Evolutionary conservation across 2,888 invertebrate species (phyloP).

Genomic region (Drosophila leonis): DNA sequence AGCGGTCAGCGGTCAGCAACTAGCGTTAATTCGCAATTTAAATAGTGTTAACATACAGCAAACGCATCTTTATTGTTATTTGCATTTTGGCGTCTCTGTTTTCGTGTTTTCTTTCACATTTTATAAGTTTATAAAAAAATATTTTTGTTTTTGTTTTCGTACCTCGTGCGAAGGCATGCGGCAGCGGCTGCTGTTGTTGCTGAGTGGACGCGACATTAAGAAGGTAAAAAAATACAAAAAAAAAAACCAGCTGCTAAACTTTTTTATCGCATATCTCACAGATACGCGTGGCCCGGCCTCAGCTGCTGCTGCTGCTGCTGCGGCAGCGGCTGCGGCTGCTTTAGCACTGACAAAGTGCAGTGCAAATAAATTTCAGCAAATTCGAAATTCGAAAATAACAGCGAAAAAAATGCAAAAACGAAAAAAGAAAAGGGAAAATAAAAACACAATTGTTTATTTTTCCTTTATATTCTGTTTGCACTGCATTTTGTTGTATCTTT

Average conservation of each 20-base stretch:
- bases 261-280: constrained; percentile 59
- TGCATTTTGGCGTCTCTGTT: constrained; percentile 34
- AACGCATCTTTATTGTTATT: constrained; percentile 61
- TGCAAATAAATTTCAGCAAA: constrained; percentile 53
- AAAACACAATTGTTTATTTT: constrained; percentile 19
- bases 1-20: constrained; percentile 32
- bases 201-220: constrained; percentile 28
- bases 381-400: constrained; percentile 60
- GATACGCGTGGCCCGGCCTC: constrained; percentile 36
- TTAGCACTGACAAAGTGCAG: constrained; percentile 49
- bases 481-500: constrained; percentile 54
- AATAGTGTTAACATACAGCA: constrained; percentile 38
- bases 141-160: not conserved
- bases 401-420: constrained; percentile 14
- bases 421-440: constrained; percentile 10
- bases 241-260: constrained; percentile 51
- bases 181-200: constrained; percentile 25
- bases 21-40: constrained; percentile 47
- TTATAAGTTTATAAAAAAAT: not conserved
- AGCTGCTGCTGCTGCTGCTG: constrained; percentile 13
- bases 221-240: constrained; percentile 37
- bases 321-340: constrained; percentile 17
- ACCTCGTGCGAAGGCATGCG: constrained; percentile 27
- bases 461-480: constrained; percentile 32
- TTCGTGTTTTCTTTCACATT: constrained; percentile 11